Percentiles rank a stretch among this genome's conserved stretches.
These are phyloP conservation scores for Dufourea novaeangliae DNA, from an alignment of 1,140 invertebrate genomes.

Conservation along the genomic window DNA sequence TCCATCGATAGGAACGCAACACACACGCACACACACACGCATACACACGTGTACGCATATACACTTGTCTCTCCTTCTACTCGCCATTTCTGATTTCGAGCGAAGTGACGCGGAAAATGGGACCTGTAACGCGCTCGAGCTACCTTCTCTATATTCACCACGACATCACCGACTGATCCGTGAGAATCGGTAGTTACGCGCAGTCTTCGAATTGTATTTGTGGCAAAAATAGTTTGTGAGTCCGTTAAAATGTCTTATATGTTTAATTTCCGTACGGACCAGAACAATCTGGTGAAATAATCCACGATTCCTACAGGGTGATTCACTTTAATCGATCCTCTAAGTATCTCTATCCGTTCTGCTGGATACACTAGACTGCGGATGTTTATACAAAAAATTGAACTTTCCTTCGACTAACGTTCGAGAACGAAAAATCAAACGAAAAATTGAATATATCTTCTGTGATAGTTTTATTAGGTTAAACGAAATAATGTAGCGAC, in stretches of 20 bases:
- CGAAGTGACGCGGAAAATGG: constrained; percentile 20
- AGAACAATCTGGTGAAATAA: no score
- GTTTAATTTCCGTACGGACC: neutral
- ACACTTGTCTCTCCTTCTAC: neutral
- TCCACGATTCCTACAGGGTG: neutral
- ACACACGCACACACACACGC: no score
- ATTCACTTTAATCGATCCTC: neutral
- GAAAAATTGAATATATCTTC: neutral
- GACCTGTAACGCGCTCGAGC: constrained; percentile 37
- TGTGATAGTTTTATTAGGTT: neutral
- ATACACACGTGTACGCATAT: no score
- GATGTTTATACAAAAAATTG: neutral
- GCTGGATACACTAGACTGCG: constrained; percentile 1
- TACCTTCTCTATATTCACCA: constrained; percentile 30
- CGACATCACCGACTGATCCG: neutral
- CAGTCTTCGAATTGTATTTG: constrained; percentile 53
- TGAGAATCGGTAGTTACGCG: neutral
- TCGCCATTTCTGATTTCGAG: constrained; percentile 23
- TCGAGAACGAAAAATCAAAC: neutral
- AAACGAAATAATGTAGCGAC: neutral
- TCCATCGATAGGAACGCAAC: neutral
- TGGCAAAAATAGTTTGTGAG: constrained; percentile 57
- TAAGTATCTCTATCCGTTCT: neutral
- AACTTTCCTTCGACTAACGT: no score
- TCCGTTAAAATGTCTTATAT: constrained; percentile 38